Conservation (phyloP, 2,797 vertebrate genomes). For the Anolis apletophallus region DNA sequence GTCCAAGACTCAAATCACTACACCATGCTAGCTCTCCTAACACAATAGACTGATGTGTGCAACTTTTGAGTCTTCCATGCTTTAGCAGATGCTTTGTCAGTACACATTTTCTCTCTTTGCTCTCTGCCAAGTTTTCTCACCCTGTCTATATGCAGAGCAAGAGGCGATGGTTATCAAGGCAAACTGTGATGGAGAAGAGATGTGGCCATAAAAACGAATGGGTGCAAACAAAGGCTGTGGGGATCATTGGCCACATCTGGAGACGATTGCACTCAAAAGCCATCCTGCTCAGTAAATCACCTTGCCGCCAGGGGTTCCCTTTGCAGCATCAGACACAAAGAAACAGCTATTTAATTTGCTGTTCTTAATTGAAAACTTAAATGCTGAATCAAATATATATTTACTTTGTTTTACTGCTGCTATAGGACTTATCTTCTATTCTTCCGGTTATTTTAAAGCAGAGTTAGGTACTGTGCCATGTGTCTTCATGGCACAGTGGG, state of each 20-base stretch:
- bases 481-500: too few relatives aligned
- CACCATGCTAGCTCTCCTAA: too few relatives aligned
- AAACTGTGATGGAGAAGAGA: constrained; percentile 41
- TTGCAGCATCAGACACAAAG: constrained; percentile 66
- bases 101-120: not conserved
- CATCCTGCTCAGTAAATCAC: constrained; percentile 65
- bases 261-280: constrained; percentile 52
- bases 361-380: constrained; percentile 65
- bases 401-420: constrained; percentile 48
- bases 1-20: too few relatives aligned
- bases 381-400: constrained; percentile 61
- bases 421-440: not conserved
- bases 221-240: constrained; percentile 64
- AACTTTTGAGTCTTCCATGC: constrained; percentile 20
- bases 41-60: not conserved
- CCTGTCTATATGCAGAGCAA: constrained; percentile 51
- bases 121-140: not conserved
- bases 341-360: constrained; percentile 74
- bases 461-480: not conserved
- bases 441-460: not conserved
- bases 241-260: constrained; percentile 63
- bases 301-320: constrained; percentile 61
- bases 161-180: constrained; percentile 57
- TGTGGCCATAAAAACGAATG: constrained; percentile 65
- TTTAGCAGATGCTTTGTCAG: constrained; percentile 32